Evolutionary conservation across 2,113 vertebrate genomes (phyloP).

Genomic region (Anoplopoma fimbria): DNA sequence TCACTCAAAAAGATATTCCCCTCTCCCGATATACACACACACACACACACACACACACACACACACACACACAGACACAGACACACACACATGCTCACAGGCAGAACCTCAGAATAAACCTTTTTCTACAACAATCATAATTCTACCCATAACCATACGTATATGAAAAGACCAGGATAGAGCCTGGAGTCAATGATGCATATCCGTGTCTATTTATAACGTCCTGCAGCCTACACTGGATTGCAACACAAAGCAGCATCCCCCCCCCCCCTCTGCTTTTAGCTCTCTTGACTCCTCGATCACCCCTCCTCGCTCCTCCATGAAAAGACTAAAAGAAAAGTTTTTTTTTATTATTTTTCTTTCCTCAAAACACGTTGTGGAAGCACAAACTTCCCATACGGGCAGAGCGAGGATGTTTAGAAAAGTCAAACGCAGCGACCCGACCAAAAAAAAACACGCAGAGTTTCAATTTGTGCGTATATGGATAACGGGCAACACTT

Average conservation of each 20-base stretch:
- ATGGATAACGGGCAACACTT: constrained; percentile 33
- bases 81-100: constrained; percentile 7
- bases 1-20: constrained; percentile 46
- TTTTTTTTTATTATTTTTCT: constrained; percentile 11
- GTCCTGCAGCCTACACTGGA: constrained; percentile 57
- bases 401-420: neutral
- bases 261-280: constrained; percentile 34
- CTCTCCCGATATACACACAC: constrained; percentile 4
- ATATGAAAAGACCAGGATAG: constrained; percentile 62
- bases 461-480: constrained; percentile 13
- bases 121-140: constrained; percentile 54
- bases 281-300: constrained; percentile 41
- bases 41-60: neutral
- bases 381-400: constrained; percentile 9
- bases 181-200: constrained; percentile 63
- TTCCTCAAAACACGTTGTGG: constrained; percentile 21
- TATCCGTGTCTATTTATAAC: constrained; percentile 74
- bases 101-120: constrained; percentile 47
- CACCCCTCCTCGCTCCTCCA: constrained; percentile 26
- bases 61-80: neutral
- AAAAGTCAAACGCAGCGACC: constrained; percentile 9
- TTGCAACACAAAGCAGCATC: constrained; percentile 49
- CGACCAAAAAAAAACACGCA: constrained; percentile 8
- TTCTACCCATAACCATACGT: constrained; percentile 40
- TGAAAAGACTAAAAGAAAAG: constrained; percentile 13